A percentile compares a stretch with the other conserved stretches of the same genome.
Conservation (phyloP, 2,797 vertebrate genomes). For the Liparis tanakae region DNA sequence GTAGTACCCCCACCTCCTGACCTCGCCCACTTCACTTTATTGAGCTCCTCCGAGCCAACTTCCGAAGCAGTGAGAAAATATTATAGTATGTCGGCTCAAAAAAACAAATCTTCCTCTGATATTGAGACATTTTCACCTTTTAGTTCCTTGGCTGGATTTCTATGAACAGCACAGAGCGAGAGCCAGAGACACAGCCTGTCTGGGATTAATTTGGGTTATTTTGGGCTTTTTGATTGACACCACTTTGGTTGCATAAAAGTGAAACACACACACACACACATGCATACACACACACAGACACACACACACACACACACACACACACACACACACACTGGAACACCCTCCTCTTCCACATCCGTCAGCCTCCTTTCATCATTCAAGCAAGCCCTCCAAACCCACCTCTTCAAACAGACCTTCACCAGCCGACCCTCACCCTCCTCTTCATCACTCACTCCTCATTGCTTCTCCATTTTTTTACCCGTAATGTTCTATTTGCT, state of each 20-base stretch:
- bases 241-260: background rate
- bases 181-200: background rate
- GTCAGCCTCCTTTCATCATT: no score
- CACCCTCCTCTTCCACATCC: no score
- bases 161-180: constrained; percentile 22
- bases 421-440: no score
- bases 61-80: constrained; percentile 31
- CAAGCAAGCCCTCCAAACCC: no score
- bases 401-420: no score
- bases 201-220: background rate
- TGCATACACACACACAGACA: background rate
- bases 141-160: constrained; percentile 26
- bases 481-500: no score
- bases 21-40: constrained; percentile 6
- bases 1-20: constrained; percentile 10
- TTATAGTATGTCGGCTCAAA: constrained; percentile 8
- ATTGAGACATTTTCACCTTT: constrained; percentile 29
- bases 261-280: background rate
- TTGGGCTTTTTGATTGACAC: background rate
- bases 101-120: constrained; percentile 27
- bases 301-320: background rate
- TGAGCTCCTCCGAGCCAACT: constrained; percentile 15
- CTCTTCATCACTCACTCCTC: no score
- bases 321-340: background rate
- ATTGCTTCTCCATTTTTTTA: no score